Evolutionary conservation across 1,140 invertebrate genomes (phyloP).

Genomic region (Hirudo medicinalis): DNA sequence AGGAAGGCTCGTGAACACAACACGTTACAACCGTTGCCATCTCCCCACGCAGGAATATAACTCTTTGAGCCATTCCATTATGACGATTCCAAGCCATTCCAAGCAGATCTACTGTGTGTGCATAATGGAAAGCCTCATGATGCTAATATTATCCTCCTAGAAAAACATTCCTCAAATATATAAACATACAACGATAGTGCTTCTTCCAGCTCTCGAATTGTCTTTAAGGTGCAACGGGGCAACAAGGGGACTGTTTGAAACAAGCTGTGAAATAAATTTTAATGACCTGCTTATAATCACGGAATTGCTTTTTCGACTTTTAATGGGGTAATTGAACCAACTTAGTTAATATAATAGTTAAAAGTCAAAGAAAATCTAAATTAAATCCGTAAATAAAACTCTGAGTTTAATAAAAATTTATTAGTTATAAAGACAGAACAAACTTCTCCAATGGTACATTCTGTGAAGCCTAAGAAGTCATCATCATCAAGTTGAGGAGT

Average conservation of each 20-base stretch:
- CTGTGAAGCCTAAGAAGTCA: constrained; percentile 48
- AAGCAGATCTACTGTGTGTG: too few relatives aligned
- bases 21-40: too few relatives aligned
- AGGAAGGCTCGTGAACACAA: too few relatives aligned
- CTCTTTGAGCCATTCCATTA: too few relatives aligned
- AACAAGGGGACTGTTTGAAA: constrained; percentile 32
- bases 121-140: too few relatives aligned
- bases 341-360: too few relatives aligned
- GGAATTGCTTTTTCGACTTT: too few relatives aligned
- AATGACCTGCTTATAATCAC: neutral
- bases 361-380: neutral
- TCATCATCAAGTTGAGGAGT: constrained; percentile 44
- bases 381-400: too few relatives aligned
- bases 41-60: too few relatives aligned
- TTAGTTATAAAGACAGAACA: neutral
- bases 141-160: too few relatives aligned
- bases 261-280: constrained; percentile 27
- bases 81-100: too few relatives aligned
- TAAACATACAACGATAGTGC: constrained; percentile 34
- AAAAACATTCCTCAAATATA: neutral
- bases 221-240: constrained; percentile 29
- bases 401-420: neutral
- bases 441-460: constrained; percentile 47
- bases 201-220: constrained; percentile 29
- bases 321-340: too few relatives aligned